Base-by-base conservation (phyloP, 2,113 vertebrate species). In the Catharus fuscescens region DNA sequence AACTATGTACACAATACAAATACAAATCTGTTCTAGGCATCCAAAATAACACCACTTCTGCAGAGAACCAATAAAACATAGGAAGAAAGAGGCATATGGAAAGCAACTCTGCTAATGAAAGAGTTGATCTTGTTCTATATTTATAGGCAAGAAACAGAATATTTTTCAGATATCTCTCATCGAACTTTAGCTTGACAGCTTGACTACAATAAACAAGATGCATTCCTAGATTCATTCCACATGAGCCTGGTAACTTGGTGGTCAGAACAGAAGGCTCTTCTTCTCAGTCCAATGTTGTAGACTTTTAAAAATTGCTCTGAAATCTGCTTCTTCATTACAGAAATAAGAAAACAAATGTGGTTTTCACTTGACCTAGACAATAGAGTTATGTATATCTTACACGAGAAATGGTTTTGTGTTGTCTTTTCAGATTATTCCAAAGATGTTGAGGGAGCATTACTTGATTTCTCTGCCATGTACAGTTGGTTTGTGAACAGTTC, bases 31-130 rank as follows among this genome's bases (percentile, higher is more conserved):
- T 71, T 96, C 59, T 88, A 79, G 57, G 56, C 95, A 78, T 88
- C 70, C 77, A 87, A 82, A 80, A 93, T 92, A 91, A 78, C 93
- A 80, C 40, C 23, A 38, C 38, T 95, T 90, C 79, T 88, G 53
- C 73, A 86, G 36, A 92, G 56, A 84, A 82, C 24, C 44, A 73
- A 42, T 69, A 61, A 86, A 94, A 91, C 56, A 31, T 40, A 72
- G 47, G 72, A 95, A 92, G 70, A 90, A 94, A 83, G 50, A 85
- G 65, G 70, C 73, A 83, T 67, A 69, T 62, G 62, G 73, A 90
- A 93, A 91, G 57, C 57, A 69, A 25, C 71, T 94, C 87, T 86
- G 17, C 70, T 96, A 79, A 67, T 76, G 83, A 80, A 93, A 87
- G 19, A 81, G 80, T 32, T 86, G 84, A 80, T 74, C 78, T 84